A percentile compares a stretch with the other conserved stretches of the same genome.
Conservation (phyloP, 2,888 invertebrate genomes). For the Aporophyla lueneburgensis region DNA sequence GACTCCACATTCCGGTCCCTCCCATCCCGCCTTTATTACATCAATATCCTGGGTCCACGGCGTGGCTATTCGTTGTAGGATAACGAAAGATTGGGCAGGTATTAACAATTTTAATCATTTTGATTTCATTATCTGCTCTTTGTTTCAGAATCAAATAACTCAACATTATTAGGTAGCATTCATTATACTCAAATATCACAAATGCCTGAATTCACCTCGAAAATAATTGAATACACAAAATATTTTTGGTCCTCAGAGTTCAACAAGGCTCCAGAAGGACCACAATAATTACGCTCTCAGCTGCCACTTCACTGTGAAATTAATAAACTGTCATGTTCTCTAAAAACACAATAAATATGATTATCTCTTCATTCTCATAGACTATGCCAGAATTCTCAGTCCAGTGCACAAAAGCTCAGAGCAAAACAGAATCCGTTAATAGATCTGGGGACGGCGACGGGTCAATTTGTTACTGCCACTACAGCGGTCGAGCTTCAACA, state of each 20-base stretch:
- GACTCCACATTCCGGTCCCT: conserved; percentile 68
- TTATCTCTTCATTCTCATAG: conserved; percentile 11
- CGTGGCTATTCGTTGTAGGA: conserved; percentile 54
- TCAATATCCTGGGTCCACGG: conserved; percentile 67
- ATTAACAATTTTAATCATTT: conserved; percentile 41
- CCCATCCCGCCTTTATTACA: conserved; percentile 65
- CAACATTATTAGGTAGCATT: not conserved
- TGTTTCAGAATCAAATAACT: not conserved
- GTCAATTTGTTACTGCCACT: conserved; percentile 65
- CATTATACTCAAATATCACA: not conserved
- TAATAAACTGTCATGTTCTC: not conserved
- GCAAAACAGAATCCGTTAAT: conserved; percentile 59
- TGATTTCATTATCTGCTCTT: not conserved
- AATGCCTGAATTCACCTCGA: not conserved
- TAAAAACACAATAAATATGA: conserved; percentile 10
- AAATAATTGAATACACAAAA: not conserved
- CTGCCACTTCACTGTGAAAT: not conserved
- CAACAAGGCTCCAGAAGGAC: not conserved
- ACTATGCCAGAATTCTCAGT: conserved; percentile 6
- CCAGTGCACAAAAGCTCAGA: conserved; percentile 37
- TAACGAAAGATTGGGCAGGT: conserved; percentile 35
- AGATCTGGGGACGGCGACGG: conserved; percentile 44
- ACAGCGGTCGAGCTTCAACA: conserved; percentile 49
- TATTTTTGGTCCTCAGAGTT: not conserved
- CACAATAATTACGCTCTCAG: not conserved